A percentile compares a stretch with the other conserved stretches of the same genome.
These are phyloP conservation scores for Cardiocondyla obscurior DNA, from an alignment of 1,140 invertebrate species.

Conservation along the genomic window DNA sequence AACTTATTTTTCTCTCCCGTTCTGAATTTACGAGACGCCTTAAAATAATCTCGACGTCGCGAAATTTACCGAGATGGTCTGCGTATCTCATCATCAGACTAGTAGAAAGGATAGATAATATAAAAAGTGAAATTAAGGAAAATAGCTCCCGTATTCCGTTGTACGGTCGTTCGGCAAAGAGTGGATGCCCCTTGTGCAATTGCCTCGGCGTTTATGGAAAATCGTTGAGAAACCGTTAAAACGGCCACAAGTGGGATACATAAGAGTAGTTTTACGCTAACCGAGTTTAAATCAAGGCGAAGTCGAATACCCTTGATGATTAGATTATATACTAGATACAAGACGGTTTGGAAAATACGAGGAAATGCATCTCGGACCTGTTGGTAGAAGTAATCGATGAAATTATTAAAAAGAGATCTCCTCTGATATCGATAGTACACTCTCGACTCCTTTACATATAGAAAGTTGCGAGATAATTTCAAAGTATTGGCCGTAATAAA, in stretches of 20 bases:
- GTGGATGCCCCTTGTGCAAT: neutral
- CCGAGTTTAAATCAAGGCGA: neutral
- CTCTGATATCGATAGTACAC: neutral
- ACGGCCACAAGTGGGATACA: constrained; percentile 9
- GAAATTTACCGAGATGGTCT: neutral
- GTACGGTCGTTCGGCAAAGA: neutral
- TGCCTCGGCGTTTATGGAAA: neutral
- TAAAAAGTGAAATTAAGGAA: constrained; percentile 20
- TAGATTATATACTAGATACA: neutral
- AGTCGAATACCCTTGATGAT: neutral
- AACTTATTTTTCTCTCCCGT: neutral
- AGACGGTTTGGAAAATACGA: neutral
- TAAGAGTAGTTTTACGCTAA: constrained; percentile 39
- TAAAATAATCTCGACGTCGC: neutral
- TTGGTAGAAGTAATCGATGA: neutral
- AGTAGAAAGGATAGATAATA: neutral
- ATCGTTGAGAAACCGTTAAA: constrained; percentile 28
- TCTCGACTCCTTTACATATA: neutral
- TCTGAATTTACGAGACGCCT: neutral
- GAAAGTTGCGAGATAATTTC: neutral
- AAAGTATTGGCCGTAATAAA: neutral
- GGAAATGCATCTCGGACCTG: neutral
- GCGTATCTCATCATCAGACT: neutral
- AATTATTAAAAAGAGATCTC: neutral
- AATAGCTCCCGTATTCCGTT: neutral